A percentile compares a stretch with the other conserved stretches of the same genome.
Conservation (phyloP, 1,140 invertebrate species). For the Drosophila asahinai region DNA sequence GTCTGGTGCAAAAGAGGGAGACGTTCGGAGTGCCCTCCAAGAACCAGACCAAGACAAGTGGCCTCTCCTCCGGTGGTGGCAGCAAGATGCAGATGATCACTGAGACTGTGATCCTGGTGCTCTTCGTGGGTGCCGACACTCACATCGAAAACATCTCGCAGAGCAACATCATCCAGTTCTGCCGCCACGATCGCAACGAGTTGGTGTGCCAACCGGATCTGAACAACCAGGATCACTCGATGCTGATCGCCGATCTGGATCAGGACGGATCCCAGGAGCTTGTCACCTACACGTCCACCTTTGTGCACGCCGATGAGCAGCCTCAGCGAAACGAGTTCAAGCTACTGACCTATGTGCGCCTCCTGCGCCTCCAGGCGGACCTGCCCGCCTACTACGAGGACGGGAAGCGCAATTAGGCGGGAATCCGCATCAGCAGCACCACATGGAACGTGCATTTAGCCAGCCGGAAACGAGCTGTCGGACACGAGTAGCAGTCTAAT, state of each 20-base stretch:
- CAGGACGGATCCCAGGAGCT: slow-evolving; percentile 90
- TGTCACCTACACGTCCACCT: slow-evolving; percentile 90
- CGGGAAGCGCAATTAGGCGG: slow-evolving; percentile 63
- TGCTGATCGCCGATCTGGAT: slow-evolving; percentile 90
- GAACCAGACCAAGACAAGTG: slow-evolving; percentile 53
- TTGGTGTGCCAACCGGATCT: slow-evolving; percentile 90
- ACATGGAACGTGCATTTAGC: slow-evolving; percentile 53
- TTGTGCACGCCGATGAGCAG: slow-evolving; percentile 85
- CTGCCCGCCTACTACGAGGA: slow-evolving; percentile 88
- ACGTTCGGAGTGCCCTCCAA: slow-evolving; percentile 53
- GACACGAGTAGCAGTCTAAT: slow-evolving; percentile 52
- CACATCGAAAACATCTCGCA: slow-evolving; percentile 91
- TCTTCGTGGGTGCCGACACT: slow-evolving; percentile 90
- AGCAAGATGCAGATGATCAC: slow-evolving; percentile 86
- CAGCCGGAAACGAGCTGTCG: slow-evolving; percentile 36
- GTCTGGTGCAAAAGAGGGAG: slow-evolving; percentile 69
- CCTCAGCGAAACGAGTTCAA: slow-evolving; percentile 85
- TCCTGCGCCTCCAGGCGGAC: slow-evolving; percentile 89
- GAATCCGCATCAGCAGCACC: neutral
- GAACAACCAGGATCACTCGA: slow-evolving; percentile 89
- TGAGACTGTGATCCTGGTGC: slow-evolving; percentile 91
- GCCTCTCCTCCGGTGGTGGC: slow-evolving; percentile 28
- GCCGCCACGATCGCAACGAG: slow-evolving; percentile 86
- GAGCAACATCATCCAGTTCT: slow-evolving; percentile 90
- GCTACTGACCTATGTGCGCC: slow-evolving; percentile 88